These are phyloP conservation scores for Seriola aureovittata DNA, from an alignment of 2,113 vertebrate species.

Conservation along the genomic window DNA sequence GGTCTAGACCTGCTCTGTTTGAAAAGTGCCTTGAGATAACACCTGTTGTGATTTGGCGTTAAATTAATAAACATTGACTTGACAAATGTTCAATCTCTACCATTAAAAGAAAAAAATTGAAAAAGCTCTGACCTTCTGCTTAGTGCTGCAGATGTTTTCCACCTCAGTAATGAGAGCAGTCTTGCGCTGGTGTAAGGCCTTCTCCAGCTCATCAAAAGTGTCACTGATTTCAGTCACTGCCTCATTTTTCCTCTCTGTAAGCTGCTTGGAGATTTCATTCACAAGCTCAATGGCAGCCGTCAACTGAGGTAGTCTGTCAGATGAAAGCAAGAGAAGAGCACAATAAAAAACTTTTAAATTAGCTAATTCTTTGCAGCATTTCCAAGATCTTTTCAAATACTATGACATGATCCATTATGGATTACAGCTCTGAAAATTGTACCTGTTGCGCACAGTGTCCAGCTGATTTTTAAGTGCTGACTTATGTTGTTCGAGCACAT, in stretches of 20 bases:
- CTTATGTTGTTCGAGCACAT: conserved; percentile 97
- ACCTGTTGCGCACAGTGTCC: conserved; percentile 92
- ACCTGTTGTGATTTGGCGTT: no score
- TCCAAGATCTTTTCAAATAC: background rate
- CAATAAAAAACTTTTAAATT: background rate
- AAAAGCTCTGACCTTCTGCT: conserved; percentile 91
- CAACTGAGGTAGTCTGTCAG: conserved; percentile 91
- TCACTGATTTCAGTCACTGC: conserved; percentile 91
- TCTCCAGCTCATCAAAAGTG: conserved; percentile 95
- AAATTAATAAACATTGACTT: no score
- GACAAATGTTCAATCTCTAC: background rate
- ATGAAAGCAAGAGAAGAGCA: background rate
- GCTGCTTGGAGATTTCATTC: conserved; percentile 92
- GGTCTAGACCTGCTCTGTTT: no score
- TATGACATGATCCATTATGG: background rate
- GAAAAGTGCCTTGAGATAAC: no score
- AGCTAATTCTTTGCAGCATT: background rate
- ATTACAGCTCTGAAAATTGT: background rate
- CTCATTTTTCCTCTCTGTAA: conserved; percentile 90
- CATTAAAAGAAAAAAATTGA: background rate
- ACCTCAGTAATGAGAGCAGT: conserved; percentile 89
- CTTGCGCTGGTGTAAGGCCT: conserved; percentile 90
- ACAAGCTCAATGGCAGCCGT: conserved; percentile 92
- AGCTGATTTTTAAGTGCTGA: conserved; percentile 92
- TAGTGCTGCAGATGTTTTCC: conserved; percentile 80